Evolutionary conservation across 2,797 vertebrate genomes (phyloP), one percentile per base, ranked within the genome.

Genomic region (Darevskia nairensis): DNA sequence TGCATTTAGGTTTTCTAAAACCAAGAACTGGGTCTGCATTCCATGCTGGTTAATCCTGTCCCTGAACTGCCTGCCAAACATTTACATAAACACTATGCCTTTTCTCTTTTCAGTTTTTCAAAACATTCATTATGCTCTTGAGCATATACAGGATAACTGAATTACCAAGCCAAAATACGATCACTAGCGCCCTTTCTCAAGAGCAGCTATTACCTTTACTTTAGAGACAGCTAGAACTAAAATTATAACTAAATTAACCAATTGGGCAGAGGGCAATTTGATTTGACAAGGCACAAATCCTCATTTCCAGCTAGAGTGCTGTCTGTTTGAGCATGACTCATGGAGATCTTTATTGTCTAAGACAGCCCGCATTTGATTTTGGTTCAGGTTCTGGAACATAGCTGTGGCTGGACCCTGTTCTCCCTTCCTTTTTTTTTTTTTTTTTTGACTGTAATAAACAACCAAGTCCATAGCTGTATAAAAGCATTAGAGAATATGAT

Each of bases 401-500:
- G 92, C 80, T 44, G 59, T 77, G 76, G 5, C 61, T 86, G 92
- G 88, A 66, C 79, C 85, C 88, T 90, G 55, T 68, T 59, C 68
- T 87, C 77, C 83, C 74, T 85, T 82, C 55, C 86, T 91, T 87
- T 80, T 88, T 6, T 44, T 55, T 55, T 3, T 55, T 50, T 50
- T 11, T 50, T 50, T 91, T 86, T 79, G 50, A 84, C 25, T 90
- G 59, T 81, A 87, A 46, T 78, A 89, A 90, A 74, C 89, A 94
- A 88, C 89, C 88, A 90, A 92, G 92, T 94, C 80, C 92, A 85
- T 89, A 93, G 80, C 74, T 64, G 35, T 80, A 89, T 89, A 94
- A 96, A 95, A 35, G 82, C 85, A 84, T 90, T 92, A 94, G 89
- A 0, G 8, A 84, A 90, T n/a, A 41, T 81, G 90, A 93, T 88